Evolutionary conservation across 1,140 invertebrate genomes (phyloP).

Genomic region (Aphis gossypii): DNA sequence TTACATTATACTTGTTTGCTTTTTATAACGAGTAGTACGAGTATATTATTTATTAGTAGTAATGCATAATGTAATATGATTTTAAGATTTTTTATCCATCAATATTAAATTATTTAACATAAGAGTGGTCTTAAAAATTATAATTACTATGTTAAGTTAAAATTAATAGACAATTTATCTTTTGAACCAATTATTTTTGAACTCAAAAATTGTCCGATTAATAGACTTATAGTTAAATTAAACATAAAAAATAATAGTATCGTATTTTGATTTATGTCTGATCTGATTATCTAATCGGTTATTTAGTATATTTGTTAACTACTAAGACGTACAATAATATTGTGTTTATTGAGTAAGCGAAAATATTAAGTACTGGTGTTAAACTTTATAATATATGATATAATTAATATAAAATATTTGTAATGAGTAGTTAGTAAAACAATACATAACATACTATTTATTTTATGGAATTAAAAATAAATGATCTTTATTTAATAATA

Average conservation of each 20-base stretch:
- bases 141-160: not conserved
- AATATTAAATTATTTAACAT: not conserved
- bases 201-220: not conserved
- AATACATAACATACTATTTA: no score
- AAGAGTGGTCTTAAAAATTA: not conserved
- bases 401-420: no score
- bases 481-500: no score
- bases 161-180: not conserved
- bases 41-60: slow-evolving; percentile 3
- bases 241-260: not conserved
- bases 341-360: no score
- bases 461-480: no score
- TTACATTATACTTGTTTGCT: not conserved
- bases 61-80: not conserved
- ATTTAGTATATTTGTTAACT: no score
- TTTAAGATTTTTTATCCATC: not conserved
- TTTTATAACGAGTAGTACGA: not conserved
- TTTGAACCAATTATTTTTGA: not conserved
- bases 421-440: no score
- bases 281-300: no score
- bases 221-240: not conserved
- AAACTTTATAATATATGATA: no score
- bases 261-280: no score
- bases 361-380: no score
- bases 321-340: no score